Evolutionary conservation across 2,113 vertebrate species (phyloP), one percentile per base, ranked within the genome.

Genomic region (Butastur rufipennis): DNA sequence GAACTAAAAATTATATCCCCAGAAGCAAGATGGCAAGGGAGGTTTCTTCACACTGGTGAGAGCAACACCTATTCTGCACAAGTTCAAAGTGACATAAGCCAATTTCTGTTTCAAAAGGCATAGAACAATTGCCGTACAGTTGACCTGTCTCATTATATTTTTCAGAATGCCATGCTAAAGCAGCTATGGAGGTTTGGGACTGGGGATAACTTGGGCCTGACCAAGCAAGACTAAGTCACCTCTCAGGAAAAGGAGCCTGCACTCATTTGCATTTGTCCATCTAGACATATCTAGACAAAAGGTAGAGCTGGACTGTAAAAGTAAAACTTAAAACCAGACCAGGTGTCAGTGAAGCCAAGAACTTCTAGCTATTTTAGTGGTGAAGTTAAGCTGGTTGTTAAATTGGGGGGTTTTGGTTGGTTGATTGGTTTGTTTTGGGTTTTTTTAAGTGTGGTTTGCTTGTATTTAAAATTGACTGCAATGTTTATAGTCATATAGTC

Each of bases 391-490:
- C 21, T 42, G 15, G 11, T 70, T 63, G n/a, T 62, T 75, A 65
- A 79, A 18, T 40, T 16, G 4, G 7, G 4, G 7, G 21, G 2
- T 3, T 65, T 48, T 19, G 4, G 4, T n/a, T n/a, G 20, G 3
- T 52, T 52, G 50, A 5, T 52, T 52, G 50, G 2, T 16, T 52
- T 15, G 50, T 3, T 3, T 47, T 6, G 23, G 2, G 20, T 31
- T 29, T 52, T 68, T 50, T 71, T 42, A 27, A 53, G 5, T 32
- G 34, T 3, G 65, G 2, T 18, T 7, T 75, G 22, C 9, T 85
- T 74, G 9, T n/a, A 42, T 58, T 70, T 78, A 73, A 84, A 91
- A 87, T 22, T 93, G 18, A 75, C 38, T 71, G 23, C 18, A 47
- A 13, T 47, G 10, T 75, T 78, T 53, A 32, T 19, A 83, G 23